Percentiles rank a stretch among this genome's conserved stretches.
Conservation (phyloP, 1,140 invertebrate species). For the Saccostrea echinata region DNA sequence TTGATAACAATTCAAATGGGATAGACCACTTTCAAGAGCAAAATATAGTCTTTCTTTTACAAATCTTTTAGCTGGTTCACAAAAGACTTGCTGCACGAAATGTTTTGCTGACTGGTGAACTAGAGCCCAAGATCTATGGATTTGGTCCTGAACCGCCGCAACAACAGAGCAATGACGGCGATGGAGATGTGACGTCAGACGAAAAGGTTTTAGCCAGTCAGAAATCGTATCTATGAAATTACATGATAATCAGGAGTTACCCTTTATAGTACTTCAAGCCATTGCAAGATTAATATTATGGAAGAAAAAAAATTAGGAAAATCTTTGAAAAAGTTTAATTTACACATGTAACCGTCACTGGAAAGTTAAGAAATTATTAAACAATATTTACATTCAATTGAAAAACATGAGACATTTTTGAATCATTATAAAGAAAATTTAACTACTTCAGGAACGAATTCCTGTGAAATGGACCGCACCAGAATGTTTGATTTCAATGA, state of each 20-base stretch:
- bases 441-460: constrained; percentile 58
- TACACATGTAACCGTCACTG: background rate
- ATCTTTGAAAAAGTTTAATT: background rate
- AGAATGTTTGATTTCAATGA: constrained; percentile 60
- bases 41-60: background rate
- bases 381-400: background rate
- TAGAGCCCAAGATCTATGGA: constrained; percentile 38
- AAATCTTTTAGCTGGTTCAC: constrained; percentile 6
- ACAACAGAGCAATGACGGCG: constrained; percentile 10
- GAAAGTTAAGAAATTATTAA: background rate
- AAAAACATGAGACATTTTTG: too few relatives aligned
- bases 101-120: constrained; percentile 2
- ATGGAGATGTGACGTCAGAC: background rate
- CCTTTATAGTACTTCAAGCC: background rate
- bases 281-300: background rate
- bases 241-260: background rate
- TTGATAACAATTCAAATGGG: background rate
- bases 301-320: background rate
- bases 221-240: background rate
- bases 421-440: too few relatives aligned
- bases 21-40: too few relatives aligned
- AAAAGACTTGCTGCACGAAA: constrained; percentile 34
- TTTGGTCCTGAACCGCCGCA: background rate
- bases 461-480: constrained; percentile 72
- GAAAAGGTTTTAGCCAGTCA: background rate